Percentiles rank a stretch among this genome's conserved stretches.
These are phyloP conservation scores for Drosophila cracens DNA, from an alignment of 2,888 invertebrate species.

Conservation along the genomic window DNA sequence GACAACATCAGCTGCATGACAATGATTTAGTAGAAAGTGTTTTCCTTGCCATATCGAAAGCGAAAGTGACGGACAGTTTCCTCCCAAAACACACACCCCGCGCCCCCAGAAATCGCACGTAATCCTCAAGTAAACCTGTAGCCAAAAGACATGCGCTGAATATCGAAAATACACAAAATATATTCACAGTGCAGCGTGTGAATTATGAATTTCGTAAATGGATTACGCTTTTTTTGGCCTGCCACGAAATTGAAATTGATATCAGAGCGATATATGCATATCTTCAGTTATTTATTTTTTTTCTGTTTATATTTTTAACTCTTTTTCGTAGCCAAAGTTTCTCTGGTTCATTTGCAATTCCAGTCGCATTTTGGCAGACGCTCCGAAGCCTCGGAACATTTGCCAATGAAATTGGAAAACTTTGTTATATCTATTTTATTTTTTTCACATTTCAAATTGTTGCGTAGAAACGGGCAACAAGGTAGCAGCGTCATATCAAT, in stretches of 20 bases:
- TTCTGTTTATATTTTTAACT: conserved; percentile 15
- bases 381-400: conserved; percentile 27
- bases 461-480: conserved; percentile 69
- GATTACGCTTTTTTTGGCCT: conserved; percentile 54
- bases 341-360: conserved; percentile 74
- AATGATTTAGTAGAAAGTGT: conserved; percentile 76
- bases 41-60: conserved; percentile 61
- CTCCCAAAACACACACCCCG: conserved; percentile 12
- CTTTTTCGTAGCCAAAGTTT: conserved; percentile 55
- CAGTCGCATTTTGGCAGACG: conserved; percentile 49
- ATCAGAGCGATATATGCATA: conserved; percentile 24
- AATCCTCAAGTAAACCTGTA: neutral
- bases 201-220: conserved; percentile 76
- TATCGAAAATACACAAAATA: conserved; percentile 41
- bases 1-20: conserved; percentile 27
- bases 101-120: neutral
- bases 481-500: conserved; percentile 61
- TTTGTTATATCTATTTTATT: conserved; percentile 14
- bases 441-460: conserved; percentile 64
- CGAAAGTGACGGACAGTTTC: conserved; percentile 65
- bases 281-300: neutral
- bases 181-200: conserved; percentile 38
- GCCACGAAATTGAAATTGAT: conserved; percentile 59
- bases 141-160: conserved; percentile 58
- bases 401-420: conserved; percentile 76